Evolutionary conservation across 2,797 vertebrate genomes (phyloP).

Genomic region (Nyctibius grandis): DNA sequence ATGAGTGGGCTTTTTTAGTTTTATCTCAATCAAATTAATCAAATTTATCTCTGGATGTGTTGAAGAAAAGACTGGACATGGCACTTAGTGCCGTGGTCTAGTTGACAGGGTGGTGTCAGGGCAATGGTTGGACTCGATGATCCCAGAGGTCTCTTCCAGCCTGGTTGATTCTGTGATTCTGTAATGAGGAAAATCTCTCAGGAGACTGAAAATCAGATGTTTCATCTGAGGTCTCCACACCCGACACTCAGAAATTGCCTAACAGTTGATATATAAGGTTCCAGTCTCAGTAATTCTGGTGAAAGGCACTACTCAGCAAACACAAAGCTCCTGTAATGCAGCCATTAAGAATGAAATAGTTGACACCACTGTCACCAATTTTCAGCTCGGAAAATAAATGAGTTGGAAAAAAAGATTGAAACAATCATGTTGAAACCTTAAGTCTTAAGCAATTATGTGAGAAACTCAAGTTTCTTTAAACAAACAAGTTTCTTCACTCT

Average conservation of each 20-base stretch:
- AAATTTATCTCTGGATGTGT: too few species aligned
- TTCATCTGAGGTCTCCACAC: neutral
- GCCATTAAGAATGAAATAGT: neutral
- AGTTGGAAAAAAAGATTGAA: neutral
- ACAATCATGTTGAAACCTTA: neutral
- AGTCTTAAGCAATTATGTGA: neutral
- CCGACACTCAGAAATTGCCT: neutral
- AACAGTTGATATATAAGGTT: neutral
- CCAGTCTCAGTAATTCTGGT: neutral
- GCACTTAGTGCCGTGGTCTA: too few species aligned
- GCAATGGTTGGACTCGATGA: too few species aligned
- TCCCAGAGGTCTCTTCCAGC: too few species aligned
- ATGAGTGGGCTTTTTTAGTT: neutral
- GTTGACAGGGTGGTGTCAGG: too few species aligned
- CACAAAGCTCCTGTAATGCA: neutral
- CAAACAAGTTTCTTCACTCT: neutral
- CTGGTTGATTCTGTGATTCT: too few species aligned
- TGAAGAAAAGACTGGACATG: too few species aligned
- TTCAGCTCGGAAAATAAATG: neutral
- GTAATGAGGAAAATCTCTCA: neutral
- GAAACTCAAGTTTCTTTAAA: neutral
- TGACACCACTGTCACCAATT: neutral
- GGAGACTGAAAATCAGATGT: neutral
- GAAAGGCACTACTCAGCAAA: neutral
- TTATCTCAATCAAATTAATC: neutral